Percentiles rank a stretch among this genome's conserved stretches.
Conservation (phyloP, 2,888 invertebrate genomes). For the Drymonia ruficornis region DNA sequence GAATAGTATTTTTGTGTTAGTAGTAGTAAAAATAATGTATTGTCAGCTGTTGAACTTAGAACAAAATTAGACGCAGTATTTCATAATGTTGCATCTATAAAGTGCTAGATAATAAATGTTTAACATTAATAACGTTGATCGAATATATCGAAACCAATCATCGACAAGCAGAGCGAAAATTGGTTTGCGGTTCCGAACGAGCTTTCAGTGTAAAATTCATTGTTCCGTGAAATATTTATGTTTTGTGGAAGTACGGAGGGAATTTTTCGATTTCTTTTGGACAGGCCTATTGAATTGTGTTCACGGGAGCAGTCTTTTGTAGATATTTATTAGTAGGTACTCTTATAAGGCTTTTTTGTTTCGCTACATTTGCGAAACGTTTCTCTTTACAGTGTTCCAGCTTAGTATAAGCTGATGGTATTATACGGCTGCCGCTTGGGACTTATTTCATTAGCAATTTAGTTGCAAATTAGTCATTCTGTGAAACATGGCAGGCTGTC, state of each 20-base stretch:
- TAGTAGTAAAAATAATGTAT: too few species aligned
- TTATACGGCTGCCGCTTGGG: slow-evolving; percentile 13
- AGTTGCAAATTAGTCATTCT: slow-evolving; percentile 26
- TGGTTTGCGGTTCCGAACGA: slow-evolving; percentile 1
- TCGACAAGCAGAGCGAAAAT: background rate
- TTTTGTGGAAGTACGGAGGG: slow-evolving; percentile 14
- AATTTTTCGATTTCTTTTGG: slow-evolving; percentile 38
- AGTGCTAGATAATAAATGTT: too few species aligned
- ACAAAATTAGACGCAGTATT: too few species aligned
- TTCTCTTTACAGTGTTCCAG: background rate
- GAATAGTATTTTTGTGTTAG: background rate
- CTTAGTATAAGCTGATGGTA: slow-evolving; percentile 20
- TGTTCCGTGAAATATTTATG: slow-evolving; percentile 13
- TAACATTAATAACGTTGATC: background rate
- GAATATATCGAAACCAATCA: background rate
- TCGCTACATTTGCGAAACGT: too few species aligned
- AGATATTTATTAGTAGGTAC: too few species aligned
- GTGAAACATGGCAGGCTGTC: slow-evolving; percentile 17
- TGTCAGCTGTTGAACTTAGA: too few species aligned
- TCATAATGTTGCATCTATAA: too few species aligned
- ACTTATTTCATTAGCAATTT: slow-evolving; percentile 25
- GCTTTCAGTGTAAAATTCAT: slow-evolving; percentile 5
- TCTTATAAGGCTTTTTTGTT: too few species aligned
- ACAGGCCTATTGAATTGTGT: slow-evolving; percentile 39
- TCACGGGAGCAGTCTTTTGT: background rate